Percentiles rank a stretch among this genome's conserved stretches.
These are phyloP conservation scores for Boulengeromyrus knoepffleri DNA, from an alignment of 2,113 vertebrate species.

Conservation along the genomic window DNA sequence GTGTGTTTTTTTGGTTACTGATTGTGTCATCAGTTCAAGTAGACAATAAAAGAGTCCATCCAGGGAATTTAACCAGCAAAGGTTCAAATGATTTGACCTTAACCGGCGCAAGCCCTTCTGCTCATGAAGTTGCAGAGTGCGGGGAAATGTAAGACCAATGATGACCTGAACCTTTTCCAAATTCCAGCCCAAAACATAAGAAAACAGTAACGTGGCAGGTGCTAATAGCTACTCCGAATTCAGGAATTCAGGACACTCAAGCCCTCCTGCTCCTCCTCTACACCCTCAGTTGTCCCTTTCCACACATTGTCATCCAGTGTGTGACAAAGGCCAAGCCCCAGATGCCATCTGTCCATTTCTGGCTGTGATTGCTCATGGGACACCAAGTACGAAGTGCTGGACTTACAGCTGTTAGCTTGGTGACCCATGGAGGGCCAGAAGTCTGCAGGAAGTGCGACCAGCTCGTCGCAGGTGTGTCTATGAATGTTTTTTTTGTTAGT, in stretches of 20 bases:
- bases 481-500: neutral
- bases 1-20: neutral
- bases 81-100: neutral
- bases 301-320: neutral
- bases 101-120: neutral
- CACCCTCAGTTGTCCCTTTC: neutral
- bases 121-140: neutral
- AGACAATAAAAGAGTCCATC: neutral
- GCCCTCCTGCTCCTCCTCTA: neutral
- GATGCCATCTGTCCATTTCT: neutral
- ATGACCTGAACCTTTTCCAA: neutral
- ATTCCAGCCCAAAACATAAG: neutral
- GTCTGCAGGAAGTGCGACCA: neutral
- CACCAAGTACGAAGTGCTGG: neutral
- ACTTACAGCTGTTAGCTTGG: neutral
- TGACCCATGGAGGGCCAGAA: neutral
- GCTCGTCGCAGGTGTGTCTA: neutral
- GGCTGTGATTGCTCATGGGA: neutral
- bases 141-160: neutral
- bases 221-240: neutral
- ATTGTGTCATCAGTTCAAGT: neutral
- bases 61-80: neutral
- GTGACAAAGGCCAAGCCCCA: neutral
- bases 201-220: neutral
- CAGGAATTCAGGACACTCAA: neutral